Percentiles rank a stretch among this genome's conserved stretches.
These are phyloP conservation scores for Chelon auratus DNA, from an alignment of 2,797 vertebrate genomes.

Conservation along the genomic window DNA sequence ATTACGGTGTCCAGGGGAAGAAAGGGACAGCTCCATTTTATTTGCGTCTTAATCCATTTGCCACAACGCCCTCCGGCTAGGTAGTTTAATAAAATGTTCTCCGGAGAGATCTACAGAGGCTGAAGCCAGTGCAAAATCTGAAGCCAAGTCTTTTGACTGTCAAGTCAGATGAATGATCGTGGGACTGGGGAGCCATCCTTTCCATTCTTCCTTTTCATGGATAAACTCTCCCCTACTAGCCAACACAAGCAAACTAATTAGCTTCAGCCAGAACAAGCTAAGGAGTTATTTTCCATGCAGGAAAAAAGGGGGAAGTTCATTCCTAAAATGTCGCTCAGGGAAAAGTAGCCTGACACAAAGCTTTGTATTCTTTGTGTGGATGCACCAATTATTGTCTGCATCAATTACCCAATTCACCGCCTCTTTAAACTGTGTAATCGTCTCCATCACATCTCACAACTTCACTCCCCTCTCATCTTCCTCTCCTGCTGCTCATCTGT, in stretches of 20 bases:
- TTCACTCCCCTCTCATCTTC: background rate
- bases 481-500: conserved; percentile 25
- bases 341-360: conserved; percentile 13
- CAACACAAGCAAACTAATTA: conserved; percentile 60
- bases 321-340: conserved; percentile 14
- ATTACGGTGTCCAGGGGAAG: conserved; percentile 9
- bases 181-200: conserved; percentile 18
- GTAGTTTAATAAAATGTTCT: conserved; percentile 32
- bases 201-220: conserved; percentile 37
- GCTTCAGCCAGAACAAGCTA: conserved; percentile 23
- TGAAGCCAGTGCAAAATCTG: conserved; percentile 15
- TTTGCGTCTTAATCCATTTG: conserved; percentile 53
- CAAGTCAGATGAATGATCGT: conserved; percentile 47
- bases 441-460: conserved; percentile 33
- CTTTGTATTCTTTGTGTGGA: conserved; percentile 4
- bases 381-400: conserved; percentile 4
- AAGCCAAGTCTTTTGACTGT: conserved; percentile 55
- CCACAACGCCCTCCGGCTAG: conserved; percentile 41
- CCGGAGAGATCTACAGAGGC: conserved; percentile 7
- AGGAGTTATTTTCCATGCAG: background rate
- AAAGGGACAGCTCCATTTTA: conserved; percentile 36
- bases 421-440: background rate
- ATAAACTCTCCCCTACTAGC: conserved; percentile 43
- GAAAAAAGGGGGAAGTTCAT: background rate
- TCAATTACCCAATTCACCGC: conserved; percentile 2